phyloP scores from a whole-genome alignment of 2,797 vertebrate genomes.

The Phaenicophaeus curvirostris region DNA sequence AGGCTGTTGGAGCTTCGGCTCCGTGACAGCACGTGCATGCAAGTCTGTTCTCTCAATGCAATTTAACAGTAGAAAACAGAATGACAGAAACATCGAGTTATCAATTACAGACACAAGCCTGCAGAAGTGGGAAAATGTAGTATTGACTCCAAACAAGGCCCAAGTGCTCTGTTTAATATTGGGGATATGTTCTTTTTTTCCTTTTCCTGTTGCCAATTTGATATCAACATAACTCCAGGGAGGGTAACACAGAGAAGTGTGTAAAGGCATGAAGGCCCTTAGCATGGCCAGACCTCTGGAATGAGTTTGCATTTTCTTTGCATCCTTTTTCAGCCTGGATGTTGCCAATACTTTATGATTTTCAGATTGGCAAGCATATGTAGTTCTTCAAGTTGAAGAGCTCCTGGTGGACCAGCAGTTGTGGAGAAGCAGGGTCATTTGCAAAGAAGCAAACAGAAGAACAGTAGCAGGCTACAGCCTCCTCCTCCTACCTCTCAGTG shows the following conservation, averaged over 20 bases:
- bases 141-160: background rate
- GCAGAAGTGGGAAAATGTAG: accelerated
- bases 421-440: background rate
- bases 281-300: background rate
- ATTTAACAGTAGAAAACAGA: background rate
- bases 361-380: background rate
- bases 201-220: background rate
- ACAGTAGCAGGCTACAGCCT: background rate
- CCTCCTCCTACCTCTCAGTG: background rate
- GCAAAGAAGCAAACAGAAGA: background rate
- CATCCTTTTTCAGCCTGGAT: background rate
- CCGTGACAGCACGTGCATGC: accelerated
- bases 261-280: background rate
- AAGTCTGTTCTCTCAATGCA: background rate
- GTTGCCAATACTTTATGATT: background rate
- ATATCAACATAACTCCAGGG: background rate
- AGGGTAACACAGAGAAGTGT: background rate
- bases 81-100: background rate
- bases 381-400: background rate
- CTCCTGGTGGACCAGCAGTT: background rate
- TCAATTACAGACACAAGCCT: background rate
- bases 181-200: background rate
- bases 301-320: background rate
- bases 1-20: background rate
- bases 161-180: background rate